Evolutionary conservation across 2,888 invertebrate species (phyloP), one percentile per base, ranked within the genome.

Genomic region (Eucera pruinosa): DNA sequence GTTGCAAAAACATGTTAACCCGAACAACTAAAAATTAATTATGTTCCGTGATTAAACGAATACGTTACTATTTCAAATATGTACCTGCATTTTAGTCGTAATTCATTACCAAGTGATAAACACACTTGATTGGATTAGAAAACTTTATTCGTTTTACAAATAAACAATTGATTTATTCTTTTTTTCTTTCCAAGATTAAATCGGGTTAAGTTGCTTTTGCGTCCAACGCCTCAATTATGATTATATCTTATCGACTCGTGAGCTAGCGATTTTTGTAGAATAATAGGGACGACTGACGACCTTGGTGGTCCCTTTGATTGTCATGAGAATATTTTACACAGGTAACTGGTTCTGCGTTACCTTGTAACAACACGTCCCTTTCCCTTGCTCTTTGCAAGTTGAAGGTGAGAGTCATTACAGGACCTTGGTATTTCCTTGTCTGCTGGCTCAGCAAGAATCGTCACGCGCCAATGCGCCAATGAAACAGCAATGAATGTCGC

Each of bases 391-490:
- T 48, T 64, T 64, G 43, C 57, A 64, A 64, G 43, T 64, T 64
- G 64, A 78, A 78, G 77, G 78, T 66, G 64, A 78, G 69, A 70
- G 54, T 45, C 65, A 64, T 77, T 78, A 50, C 70, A 20, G 36
- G n/a, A 39, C 65, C 70, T 76, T 69, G 70, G 36, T 64, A 54
- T 60, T 75, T 62, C 39, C 41, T 36, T 48, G 60, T 41, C 25
- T 25, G 47, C 18, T 48, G 36, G 50, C 54, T 60, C n/a, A 13
- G 48, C 50, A 15, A 30, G 20, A 30, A 52, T 27, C 60, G 50
- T 41, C 41, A 41, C 39, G 62, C 36, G 48, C 18, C 61, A 27
- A 71, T 41, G 41, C n/a, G 30, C 13, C 55, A 27, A 72, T 62
- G 41, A 72, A 61, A 60, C 27, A 18, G 27, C 36, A 39, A 27